Evolutionary conservation across 2,797 vertebrate genomes (phyloP).

Genomic region (Orestias chungarensis): DNA sequence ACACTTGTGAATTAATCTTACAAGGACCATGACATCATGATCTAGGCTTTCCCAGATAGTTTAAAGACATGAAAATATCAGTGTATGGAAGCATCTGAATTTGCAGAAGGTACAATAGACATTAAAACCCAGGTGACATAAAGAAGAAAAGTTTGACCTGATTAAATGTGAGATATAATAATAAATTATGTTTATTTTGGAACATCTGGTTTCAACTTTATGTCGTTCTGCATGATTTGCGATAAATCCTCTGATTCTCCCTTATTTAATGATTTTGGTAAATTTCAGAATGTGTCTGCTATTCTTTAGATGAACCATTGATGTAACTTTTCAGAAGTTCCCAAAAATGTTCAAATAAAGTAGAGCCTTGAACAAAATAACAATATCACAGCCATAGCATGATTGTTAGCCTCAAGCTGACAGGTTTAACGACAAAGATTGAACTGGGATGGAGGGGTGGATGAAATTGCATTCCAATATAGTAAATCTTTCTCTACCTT

Average conservation of each 20-base stretch:
- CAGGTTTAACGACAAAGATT: not conserved
- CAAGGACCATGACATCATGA: not conserved
- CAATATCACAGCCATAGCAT: not conserved
- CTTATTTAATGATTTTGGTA: not conserved
- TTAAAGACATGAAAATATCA: not conserved
- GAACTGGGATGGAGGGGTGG: conserved; percentile 6
- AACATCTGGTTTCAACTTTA: not conserved
- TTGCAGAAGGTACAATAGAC: not conserved
- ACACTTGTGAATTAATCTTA: not conserved
- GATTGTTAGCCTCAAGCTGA: not conserved
- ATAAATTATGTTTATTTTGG: not conserved
- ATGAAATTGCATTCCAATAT: not conserved
- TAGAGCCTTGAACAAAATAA: not conserved
- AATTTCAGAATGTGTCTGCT: not conserved
- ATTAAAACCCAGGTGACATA: not conserved
- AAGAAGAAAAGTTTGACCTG: not conserved
- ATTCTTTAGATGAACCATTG: not conserved
- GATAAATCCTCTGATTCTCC: not conserved
- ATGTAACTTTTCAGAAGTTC: not conserved
- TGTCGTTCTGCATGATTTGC: not conserved
- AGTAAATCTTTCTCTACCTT: conserved; percentile 22
- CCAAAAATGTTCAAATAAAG: not conserved
- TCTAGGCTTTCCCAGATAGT: not conserved
- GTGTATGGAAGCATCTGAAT: not conserved
- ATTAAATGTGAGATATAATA: not conserved